Evolutionary conservation across 1,140 invertebrate genomes (phyloP).

Genomic region (Macrotrachela quadricornifera): DNA sequence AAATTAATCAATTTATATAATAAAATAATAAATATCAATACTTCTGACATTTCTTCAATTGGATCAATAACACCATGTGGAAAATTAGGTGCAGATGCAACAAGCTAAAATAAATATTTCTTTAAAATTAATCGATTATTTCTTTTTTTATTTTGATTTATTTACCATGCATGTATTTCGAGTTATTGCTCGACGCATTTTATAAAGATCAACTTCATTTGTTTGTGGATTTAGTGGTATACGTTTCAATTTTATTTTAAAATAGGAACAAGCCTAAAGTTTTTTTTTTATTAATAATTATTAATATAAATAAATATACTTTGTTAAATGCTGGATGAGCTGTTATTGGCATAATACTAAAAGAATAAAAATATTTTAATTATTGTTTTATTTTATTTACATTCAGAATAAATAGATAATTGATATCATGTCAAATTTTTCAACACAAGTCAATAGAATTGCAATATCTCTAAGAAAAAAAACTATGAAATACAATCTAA

Average conservation of each 20-base stretch:
- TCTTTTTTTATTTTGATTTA: neutral
- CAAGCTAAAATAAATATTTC: slow-evolving; percentile 32
- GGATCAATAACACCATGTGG: slow-evolving; percentile 90
- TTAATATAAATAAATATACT: slow-evolving; percentile 20
- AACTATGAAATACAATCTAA: no score
- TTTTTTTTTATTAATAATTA: no score
- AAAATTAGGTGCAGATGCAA: slow-evolving; percentile 78
- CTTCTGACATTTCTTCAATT: slow-evolving; percentile 54
- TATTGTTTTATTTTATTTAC: no score
- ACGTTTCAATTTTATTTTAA: slow-evolving; percentile 38
- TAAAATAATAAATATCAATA: slow-evolving; percentile 11
- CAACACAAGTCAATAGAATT: no score
- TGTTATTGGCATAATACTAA: slow-evolving; percentile 52
- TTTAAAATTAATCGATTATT: no score
- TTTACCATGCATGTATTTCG: slow-evolving; percentile 57
- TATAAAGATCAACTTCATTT: slow-evolving; percentile 48
- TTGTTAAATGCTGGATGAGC: slow-evolving; percentile 94
- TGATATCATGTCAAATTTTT: no score
- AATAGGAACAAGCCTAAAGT: no score
- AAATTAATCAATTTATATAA: neutral
- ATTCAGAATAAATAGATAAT: no score
- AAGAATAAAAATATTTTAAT: slow-evolving; percentile 10
- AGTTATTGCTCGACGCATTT: slow-evolving; percentile 58
- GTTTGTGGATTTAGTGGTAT: slow-evolving; percentile 53
- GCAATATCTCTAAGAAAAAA: no score